Base-by-base conservation (phyloP, 2,888 invertebrate genomes). In the Pseudococcus longispinus region DNA sequence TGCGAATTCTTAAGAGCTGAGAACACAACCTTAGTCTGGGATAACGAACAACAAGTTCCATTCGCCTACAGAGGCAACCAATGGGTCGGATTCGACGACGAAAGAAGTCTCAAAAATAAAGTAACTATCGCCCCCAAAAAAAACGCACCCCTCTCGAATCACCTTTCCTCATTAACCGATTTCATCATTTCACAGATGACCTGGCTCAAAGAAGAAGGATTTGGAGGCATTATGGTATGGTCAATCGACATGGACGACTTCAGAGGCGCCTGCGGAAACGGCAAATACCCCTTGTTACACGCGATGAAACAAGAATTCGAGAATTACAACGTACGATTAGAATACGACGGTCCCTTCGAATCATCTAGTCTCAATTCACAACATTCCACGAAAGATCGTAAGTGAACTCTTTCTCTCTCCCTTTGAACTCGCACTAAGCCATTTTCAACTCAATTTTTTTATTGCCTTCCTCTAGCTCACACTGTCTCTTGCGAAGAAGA, bases 141-240 rank as follows among this genome's bases (percentile, higher is more conserved):
- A 11, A 37, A 32, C 5, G 3, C 5, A 37, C 0, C 13, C 37
- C 32, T 32, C 5, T 18, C 18, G 2, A 80, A 37, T 20, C 26
- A 70, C 18, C 11, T 70, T 23, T 77, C 29, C 5, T 37, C 26
- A 84, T 37, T 32, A n/a, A n/a, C n/a, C n/a, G 9, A 37, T 9
- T 37, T 37, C 9, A 29, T 51, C 87, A 88, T 83, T 84, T 90
- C 90, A 2, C 90, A 97, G 97, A 96, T 96, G 94, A 94, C 95
- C 88, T 98, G 97, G 97, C 92, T 97, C 88, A 97, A 96, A 90
- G 96, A 97, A 90, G 96, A 96, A 93, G 97, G 96, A 37, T 97
- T 97, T 89, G 98, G 97, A 65, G 98, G 98, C 26, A 96, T 98
- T 87, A 98, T 98, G 97, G 95, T 98, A 84, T 98, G 98, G 98